A percentile compares a stretch with the other conserved stretches of the same genome.
phyloP scores from a whole-genome alignment of 2,113 vertebrate species.

The Caloenas nicobarica region DNA sequence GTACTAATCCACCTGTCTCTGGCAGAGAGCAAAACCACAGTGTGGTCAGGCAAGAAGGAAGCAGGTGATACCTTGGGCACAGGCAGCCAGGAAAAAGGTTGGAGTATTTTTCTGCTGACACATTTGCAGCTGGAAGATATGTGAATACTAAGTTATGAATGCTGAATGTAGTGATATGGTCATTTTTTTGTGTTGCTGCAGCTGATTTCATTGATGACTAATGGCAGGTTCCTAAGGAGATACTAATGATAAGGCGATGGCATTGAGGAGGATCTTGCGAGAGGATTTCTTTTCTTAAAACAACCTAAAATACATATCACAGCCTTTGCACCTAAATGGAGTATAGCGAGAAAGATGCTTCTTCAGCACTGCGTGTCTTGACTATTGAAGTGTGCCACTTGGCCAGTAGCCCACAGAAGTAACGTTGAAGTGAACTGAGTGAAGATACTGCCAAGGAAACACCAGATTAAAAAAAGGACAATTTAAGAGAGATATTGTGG shows the following conservation, averaged over 20 bases:
- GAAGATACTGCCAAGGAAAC: not conserved
- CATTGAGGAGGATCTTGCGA: not conserved
- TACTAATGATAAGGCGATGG: not conserved
- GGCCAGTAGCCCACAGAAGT: not conserved
- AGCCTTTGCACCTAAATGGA: not conserved
- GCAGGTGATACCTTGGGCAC: rapidly evolving
- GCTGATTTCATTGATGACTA: not conserved
- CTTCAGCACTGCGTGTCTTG: not conserved
- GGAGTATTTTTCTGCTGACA: not conserved
- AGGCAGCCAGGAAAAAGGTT: not conserved
- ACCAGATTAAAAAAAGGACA: not conserved
- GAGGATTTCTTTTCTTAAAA: not conserved
- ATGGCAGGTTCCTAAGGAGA: not conserved
- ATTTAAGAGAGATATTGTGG: not conserved
- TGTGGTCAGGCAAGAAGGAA: not conserved
- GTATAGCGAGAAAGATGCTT: not conserved
- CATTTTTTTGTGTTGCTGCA: not conserved
- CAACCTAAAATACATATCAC: not conserved
- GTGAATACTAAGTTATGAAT: not conserved
- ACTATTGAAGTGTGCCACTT: not conserved
- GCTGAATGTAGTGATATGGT: not conserved
- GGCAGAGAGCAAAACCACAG: rapidly evolving
- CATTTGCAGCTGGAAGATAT: not conserved
- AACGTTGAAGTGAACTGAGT: not conserved
- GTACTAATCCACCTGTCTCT: not conserved